Evolutionary conservation across 2,797 vertebrate species (phyloP), one percentile per base, ranked within the genome.

Genomic region (Acanthopagrus latus): DNA sequence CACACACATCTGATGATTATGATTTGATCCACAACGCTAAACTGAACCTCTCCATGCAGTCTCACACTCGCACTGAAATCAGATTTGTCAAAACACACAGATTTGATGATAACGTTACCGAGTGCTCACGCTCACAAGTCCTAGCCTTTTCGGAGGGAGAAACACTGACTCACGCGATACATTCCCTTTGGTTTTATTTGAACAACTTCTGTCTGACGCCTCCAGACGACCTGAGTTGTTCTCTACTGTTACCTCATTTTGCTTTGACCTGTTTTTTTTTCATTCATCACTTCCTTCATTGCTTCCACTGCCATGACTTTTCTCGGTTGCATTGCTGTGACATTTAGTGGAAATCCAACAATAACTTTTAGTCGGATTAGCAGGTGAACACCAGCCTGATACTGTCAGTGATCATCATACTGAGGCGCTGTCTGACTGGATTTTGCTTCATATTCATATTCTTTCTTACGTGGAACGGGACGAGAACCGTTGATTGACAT

Each of bases 151-250:
- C 8, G 5, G 74, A 90, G 88, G 89, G 89, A 93, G 85, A 91
- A 90, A 86, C 74, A 66, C 75, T 51, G 68, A 86, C 56, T 80
- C 66, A 83, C 69, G 82, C 81, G 43, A 47, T 52, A 91, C 92
- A 92, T 95, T 94, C 90, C 92, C 74, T 71, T 83, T 65, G 62
- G 20, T 72, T 88, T 87, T 74, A 82, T 80, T 86, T 63, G 1
- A 74, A 81, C 67, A 75, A n/a, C 29, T 11, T 79, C 55, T 58
- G 52, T 80, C 56, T 84, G 76, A 74, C 62, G 16, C 72, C 64
- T 38, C 69, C 46, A 41, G 69, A 10, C 10, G 16, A 43, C 65
- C 54, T 58, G 8, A 55, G 44, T 71, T 52, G 73, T 59, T 56
- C 27, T 60, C 29, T 21, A 69, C 56, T 64, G 62, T 81, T 54